These are phyloP conservation scores for Phyllostomus hastatus DNA, from an alignment of 2,113 vertebrate species.

Conservation along the genomic window DNA sequence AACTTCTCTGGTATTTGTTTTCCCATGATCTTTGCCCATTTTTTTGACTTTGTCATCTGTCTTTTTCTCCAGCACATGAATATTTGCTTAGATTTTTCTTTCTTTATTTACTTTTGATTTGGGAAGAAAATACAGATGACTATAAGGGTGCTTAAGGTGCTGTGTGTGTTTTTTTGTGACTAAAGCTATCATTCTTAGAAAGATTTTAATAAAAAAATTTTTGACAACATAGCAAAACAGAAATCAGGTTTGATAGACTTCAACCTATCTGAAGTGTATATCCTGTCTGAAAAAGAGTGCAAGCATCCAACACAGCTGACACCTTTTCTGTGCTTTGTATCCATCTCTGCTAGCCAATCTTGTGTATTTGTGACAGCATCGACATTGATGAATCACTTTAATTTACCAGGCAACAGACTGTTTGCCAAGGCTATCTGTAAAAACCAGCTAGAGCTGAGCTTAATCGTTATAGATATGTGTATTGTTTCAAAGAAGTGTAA, in stretches of 20 bases:
- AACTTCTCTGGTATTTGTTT: background rate
- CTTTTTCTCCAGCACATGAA: background rate
- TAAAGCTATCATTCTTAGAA: slow-evolving; percentile 11
- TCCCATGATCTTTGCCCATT: background rate
- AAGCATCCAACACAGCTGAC: background rate
- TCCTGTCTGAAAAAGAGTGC: background rate
- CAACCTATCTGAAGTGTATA: background rate
- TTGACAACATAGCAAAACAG: slow-evolving; percentile 20
- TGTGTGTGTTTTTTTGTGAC: background rate
- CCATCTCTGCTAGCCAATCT: slow-evolving; percentile 13
- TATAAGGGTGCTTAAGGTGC: background rate
- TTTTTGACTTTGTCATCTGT: background rate
- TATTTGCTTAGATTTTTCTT: background rate
- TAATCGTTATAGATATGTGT: slow-evolving; percentile 40
- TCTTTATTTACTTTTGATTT: slow-evolving; percentile 36
- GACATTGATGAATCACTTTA: slow-evolving; percentile 75
- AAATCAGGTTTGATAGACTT: slow-evolving; percentile 26
- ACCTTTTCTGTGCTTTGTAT: slow-evolving; percentile 10
- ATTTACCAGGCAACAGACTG: slow-evolving; percentile 51
- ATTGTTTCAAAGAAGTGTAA: slow-evolving; percentile 12
- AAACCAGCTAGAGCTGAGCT: slow-evolving; percentile 35
- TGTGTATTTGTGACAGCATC: background rate
- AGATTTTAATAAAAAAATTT: slow-evolving; percentile 24
- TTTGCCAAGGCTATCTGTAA: slow-evolving; percentile 44
- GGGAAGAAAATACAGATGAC: background rate